Evolutionary conservation across 1,140 invertebrate genomes (phyloP).

Genomic region (Drosophila orosa): DNA sequence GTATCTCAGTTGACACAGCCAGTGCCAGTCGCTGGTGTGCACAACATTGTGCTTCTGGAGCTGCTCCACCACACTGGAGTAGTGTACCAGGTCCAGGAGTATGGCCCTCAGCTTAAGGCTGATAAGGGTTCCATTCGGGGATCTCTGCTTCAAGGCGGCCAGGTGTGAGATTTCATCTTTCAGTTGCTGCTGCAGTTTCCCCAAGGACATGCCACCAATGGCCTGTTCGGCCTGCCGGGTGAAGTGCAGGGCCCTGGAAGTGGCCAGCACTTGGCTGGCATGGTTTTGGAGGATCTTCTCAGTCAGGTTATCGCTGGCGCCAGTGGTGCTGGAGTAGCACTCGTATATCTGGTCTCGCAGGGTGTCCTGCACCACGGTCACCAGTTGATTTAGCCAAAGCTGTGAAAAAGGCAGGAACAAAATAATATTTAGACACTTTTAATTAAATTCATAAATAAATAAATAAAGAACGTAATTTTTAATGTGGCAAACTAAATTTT

Average conservation of each 20-base stretch:
- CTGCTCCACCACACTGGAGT: slow-evolving; percentile 92
- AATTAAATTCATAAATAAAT: background rate
- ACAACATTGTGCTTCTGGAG: slow-evolving; percentile 89
- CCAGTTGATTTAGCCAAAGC: slow-evolving; percentile 93
- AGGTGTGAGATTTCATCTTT: slow-evolving; percentile 78
- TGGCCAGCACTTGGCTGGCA: slow-evolving; percentile 93
- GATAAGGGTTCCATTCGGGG: slow-evolving; percentile 44
- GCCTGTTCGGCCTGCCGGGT: slow-evolving; percentile 93
- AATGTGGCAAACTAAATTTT: background rate
- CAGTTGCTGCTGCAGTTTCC: slow-evolving; percentile 84
- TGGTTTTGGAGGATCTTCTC: slow-evolving; percentile 90
- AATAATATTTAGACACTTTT: background rate
- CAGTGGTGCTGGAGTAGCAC: slow-evolving; percentile 86
- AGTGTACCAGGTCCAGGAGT: slow-evolving; percentile 97
- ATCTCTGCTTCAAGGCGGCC: slow-evolving; percentile 63
- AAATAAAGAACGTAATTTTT: background rate
- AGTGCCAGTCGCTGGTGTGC: slow-evolving; percentile 92
- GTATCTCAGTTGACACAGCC: slow-evolving; percentile 97
- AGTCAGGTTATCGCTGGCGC: slow-evolving; percentile 79
- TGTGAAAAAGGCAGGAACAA: background rate
- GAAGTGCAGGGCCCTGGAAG: slow-evolving; percentile 90
- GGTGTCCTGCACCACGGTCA: slow-evolving; percentile 93
- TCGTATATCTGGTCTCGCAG: slow-evolving; percentile 88
- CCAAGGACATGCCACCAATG: slow-evolving; percentile 88
- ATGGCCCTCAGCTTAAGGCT: slow-evolving; percentile 89